Conservation (phyloP, 2,888 invertebrate genomes). For the Tenthredo livida region DNA sequence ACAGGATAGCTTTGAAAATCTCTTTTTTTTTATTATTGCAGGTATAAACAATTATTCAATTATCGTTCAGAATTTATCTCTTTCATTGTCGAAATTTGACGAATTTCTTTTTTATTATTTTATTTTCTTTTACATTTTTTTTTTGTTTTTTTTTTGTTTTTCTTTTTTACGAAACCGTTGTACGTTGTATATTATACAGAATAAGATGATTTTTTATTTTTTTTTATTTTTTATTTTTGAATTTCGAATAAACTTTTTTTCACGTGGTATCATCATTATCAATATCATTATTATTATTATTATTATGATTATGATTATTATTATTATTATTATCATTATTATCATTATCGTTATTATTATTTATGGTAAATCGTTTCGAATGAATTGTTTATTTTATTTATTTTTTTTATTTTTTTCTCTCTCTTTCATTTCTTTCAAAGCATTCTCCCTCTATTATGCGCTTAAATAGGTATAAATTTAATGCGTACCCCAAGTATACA, state of each 20-base stretch:
- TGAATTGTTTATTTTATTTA: background rate
- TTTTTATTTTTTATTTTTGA: background rate
- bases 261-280: background rate
- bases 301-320: background rate
- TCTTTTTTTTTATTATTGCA: constrained; percentile 21
- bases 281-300: background rate
- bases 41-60: constrained; percentile 24
- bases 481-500: constrained; percentile 64
- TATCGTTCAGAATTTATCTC: constrained; percentile 7
- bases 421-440: constrained; percentile 67
- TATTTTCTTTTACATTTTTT: background rate
- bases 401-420: background rate
- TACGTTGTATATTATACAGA: background rate
- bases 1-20: constrained; percentile 41
- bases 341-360: background rate
- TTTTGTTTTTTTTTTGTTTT: background rate
- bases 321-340: background rate
- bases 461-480: constrained; percentile 48
- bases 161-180: constrained; percentile 1
- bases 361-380: background rate
- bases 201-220: background rate
- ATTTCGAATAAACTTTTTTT: background rate
- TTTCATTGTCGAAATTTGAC: background rate
- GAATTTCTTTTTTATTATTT: background rate
- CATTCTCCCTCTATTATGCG: constrained; percentile 62